phyloP scores from a whole-genome alignment of 2,888 invertebrate genomes.

The Leptopilina drosophilae region DNA sequence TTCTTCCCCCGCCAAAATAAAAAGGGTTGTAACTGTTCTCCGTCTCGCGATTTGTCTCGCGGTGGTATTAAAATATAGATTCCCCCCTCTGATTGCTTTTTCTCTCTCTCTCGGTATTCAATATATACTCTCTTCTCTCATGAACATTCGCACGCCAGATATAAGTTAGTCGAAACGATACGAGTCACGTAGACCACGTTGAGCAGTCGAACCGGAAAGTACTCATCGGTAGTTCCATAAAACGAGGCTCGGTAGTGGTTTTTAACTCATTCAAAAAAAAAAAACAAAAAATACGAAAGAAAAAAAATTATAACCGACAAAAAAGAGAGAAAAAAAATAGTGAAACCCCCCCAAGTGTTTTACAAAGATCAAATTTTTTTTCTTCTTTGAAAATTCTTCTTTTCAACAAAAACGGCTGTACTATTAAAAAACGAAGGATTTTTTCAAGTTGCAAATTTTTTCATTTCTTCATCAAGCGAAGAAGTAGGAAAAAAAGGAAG shows the following conservation, averaged over 20 bases:
- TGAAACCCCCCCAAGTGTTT: background rate
- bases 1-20: too few relatives aligned
- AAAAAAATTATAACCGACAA: too few relatives aligned
- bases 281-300: too few relatives aligned
- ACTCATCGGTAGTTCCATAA: conserved; percentile 47
- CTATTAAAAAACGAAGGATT: conserved; percentile 19
- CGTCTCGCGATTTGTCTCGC: background rate
- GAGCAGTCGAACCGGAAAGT: conserved; percentile 64
- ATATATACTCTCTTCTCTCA: background rate
- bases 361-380: background rate
- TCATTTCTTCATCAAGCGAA: conserved; percentile 3
- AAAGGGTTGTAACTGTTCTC: too few relatives aligned
- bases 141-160: conserved; percentile 53
- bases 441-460: background rate
- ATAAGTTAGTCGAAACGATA: conserved; percentile 61
- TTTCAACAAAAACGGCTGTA: conserved; percentile 33
- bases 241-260: conserved; percentile 45
- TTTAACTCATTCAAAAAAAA: background rate
- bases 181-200: conserved; percentile 68
- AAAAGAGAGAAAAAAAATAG: background rate
- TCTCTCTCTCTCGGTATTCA: background rate
- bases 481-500: conserved; percentile 5
- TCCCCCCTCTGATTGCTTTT: conserved; percentile 15
- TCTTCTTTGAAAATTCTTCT: too few relatives aligned
- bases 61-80: background rate